A percentile compares a stretch with the other conserved stretches of the same genome.
These are phyloP conservation scores for Sebastes cheni DNA, from an alignment of 2,797 vertebrate genomes.

Conservation along the genomic window DNA sequence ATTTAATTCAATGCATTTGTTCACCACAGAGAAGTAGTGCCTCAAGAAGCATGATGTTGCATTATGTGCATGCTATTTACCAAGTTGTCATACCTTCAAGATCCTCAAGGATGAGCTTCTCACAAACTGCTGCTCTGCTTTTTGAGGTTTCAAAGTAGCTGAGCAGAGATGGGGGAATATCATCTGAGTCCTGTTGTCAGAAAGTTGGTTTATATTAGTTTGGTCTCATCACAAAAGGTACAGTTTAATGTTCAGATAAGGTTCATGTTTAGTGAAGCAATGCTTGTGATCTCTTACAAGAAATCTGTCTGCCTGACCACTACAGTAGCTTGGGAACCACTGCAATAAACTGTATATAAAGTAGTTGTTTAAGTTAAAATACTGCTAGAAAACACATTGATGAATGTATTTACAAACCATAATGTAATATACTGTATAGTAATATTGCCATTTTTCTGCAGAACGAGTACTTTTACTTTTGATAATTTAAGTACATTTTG, in stretches of 20 bases:
- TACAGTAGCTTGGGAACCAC: no score
- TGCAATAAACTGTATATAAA: no score
- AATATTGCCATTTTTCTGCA: no score
- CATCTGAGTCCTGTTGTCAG: constrained; percentile 72
- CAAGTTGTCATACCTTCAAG: constrained; percentile 63
- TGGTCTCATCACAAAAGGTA: not conserved
- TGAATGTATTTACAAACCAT: no score
- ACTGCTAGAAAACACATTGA: no score
- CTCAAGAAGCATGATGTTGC: not conserved
- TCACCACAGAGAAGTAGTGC: not conserved
- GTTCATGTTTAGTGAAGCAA: not conserved
- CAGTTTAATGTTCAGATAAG: not conserved
- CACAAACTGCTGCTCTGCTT: constrained; percentile 79
- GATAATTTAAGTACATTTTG: no score
- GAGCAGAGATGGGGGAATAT: constrained; percentile 84
- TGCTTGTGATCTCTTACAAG: no score
- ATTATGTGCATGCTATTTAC: not conserved
- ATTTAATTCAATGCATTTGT: not conserved
- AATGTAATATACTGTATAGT: no score
- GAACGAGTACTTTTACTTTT: no score
- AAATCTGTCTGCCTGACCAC: no score
- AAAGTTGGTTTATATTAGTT: not conserved
- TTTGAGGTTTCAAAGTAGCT: constrained; percentile 84
- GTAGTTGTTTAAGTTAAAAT: no score
- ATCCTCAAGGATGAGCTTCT: constrained; percentile 84